Conservation (phyloP, 2,888 invertebrate species). For the Serrognathus titanus region DNA sequence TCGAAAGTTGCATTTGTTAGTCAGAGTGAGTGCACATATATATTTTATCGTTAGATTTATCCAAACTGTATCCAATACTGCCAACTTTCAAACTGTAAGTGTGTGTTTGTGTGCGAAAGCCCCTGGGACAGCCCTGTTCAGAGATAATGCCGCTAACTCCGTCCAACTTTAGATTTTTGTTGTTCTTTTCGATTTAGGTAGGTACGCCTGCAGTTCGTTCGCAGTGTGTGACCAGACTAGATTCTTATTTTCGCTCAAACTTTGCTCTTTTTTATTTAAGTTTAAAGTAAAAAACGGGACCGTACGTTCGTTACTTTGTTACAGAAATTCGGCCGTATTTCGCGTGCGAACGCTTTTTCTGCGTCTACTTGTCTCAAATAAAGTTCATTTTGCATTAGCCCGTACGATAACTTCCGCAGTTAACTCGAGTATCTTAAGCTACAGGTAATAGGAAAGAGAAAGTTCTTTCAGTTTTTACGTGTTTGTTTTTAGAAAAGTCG, state of each 20-base stretch:
- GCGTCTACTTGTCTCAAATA: too few species aligned
- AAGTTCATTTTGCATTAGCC: too few species aligned
- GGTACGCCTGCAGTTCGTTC: conserved; percentile 36
- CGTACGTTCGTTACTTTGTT: conserved; percentile 18
- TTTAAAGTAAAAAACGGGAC: conserved; percentile 20
- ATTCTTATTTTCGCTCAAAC: conserved; percentile 27
- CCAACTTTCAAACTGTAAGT: conserved; percentile 35
- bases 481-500: too few species aligned
- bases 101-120: conserved; percentile 33
- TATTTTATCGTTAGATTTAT: conserved; percentile 33
- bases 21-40: conserved; percentile 21
- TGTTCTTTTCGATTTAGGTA: conserved; percentile 42
- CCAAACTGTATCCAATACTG: conserved; percentile 32
- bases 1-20: conserved; percentile 17
- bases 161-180: conserved; percentile 41
- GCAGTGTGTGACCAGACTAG: conserved; percentile 40
- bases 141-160: conserved; percentile 42
- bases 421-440: too few species aligned
- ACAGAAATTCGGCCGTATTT: conserved; percentile 5
- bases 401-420: too few species aligned
- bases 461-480: too few species aligned
- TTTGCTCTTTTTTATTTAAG: conserved; percentile 17
- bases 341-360: too few species aligned
- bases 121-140: conserved; percentile 37
- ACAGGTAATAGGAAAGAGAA: too few species aligned